Base-by-base conservation (phyloP, 2,888 invertebrate species). In the Sesia apiformis region DNA sequence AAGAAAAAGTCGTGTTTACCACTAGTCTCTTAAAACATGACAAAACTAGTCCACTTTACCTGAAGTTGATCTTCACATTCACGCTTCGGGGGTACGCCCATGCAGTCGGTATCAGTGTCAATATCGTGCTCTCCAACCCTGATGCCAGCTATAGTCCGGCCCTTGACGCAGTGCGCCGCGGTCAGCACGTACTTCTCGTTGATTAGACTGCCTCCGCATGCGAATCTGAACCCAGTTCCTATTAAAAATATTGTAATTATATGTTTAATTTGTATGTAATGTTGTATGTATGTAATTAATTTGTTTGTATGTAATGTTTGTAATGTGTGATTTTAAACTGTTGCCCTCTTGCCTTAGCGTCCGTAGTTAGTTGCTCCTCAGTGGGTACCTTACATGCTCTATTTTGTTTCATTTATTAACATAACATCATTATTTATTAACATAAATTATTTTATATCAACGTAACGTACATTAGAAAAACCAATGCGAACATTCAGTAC, bases 121-220 rank as follows among this genome's bases (percentile, higher is more conserved):
- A 74, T 57, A 57, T 84, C 67, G 52, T 85, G 75, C 57, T 88
- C 88, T 3, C 86, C 87, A 43, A 88, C 60, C 5, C 90, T 73
- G 7, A 83, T 72, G 3, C 74, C 76, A 51, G 76, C 63, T 5
- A 72, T 63, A n/a, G 51, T 58, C 7, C 54, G 51, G 38, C 54
- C 51, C n/a, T 51, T 74, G 59, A 86, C 77, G 58, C 88, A 90
- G 60, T 90, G 90, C 1, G 84, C 85, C 0, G 90, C 88, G 0
- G 88, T 88, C 43, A 89, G 68, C 38, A 90, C 79, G 59, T 87
- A 87, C 61, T 78, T 67, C 57, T 83, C 79, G 60, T 81, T 86
- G 63, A 87, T 83, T 8, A 88, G 68, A 56, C 76, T 78, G 3
- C 85, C 88, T 1, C 83, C 87, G 62, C 90, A 90, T 63, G 81